Evolutionary conservation across 1,140 invertebrate species (phyloP).

Genomic region (Aphelinus certus): DNA sequence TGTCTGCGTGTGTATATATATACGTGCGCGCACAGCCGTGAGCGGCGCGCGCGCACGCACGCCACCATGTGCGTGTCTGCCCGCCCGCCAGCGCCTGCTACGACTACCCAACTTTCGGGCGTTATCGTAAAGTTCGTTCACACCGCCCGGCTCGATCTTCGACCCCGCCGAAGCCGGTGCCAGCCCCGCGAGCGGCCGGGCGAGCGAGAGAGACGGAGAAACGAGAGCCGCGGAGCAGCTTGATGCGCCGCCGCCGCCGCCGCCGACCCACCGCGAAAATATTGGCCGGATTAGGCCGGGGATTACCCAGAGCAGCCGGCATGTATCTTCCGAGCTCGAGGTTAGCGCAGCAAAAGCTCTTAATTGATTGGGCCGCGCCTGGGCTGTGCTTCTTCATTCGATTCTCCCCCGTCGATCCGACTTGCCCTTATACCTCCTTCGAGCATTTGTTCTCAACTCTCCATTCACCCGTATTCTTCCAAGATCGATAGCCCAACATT

Average conservation of each 20-base stretch:
- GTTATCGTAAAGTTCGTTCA: conserved; percentile 56
- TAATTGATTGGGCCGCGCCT: neutral
- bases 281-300: conserved; percentile 19
- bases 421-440: too few relatives aligned
- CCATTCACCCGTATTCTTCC: too few relatives aligned
- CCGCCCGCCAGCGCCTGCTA: conserved; percentile 47
- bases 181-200: neutral
- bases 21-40: neutral
- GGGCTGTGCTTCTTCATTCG: neutral
- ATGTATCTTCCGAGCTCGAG: too few relatives aligned
- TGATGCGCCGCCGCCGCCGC: conserved; percentile 2
- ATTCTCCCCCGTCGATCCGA: too few relatives aligned
- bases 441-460: too few relatives aligned
- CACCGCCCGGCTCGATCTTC: conserved; percentile 44
- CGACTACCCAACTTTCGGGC: conserved; percentile 42
- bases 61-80: conserved; percentile 56
- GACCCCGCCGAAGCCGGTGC: conserved; percentile 19
- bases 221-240: conserved; percentile 31
- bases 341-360: too few relatives aligned
- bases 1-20: conserved; percentile 1
- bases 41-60: conserved; percentile 43
- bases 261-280: conserved; percentile 18
- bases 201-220: neutral
- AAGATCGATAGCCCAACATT: too few relatives aligned
- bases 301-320: neutral